These are phyloP conservation scores for Axea sp. DNA, from an alignment of 2,888 invertebrate species.

Conservation along the genomic window DNA sequence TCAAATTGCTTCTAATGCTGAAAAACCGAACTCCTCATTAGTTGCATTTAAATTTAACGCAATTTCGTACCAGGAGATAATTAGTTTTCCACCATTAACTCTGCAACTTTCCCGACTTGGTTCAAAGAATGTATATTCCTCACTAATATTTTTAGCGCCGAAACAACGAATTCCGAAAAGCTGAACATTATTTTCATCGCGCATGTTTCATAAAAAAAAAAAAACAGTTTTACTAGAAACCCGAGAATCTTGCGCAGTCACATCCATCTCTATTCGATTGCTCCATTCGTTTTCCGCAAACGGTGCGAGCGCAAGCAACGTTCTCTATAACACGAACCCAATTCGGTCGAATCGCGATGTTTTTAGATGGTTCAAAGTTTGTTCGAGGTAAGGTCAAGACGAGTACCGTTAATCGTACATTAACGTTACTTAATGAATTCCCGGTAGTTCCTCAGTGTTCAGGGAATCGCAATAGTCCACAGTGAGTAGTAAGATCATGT, in stretches of 20 bases:
- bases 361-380: slow-evolving; percentile 47
- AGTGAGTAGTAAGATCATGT: slow-evolving; percentile 54
- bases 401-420: slow-evolving; percentile 69
- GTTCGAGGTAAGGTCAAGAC: slow-evolving; percentile 35
- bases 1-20: too few species aligned
- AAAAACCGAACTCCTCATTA: too few species aligned
- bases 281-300: slow-evolving; percentile 10
- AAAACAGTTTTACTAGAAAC: slow-evolving; percentile 7
- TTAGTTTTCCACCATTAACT: too few species aligned
- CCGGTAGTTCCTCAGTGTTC: slow-evolving; percentile 56
- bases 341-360: slow-evolving; percentile 43
- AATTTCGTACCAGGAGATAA: too few species aligned
- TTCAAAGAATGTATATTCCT: too few species aligned
- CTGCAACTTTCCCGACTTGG: too few species aligned
- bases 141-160: too few species aligned
- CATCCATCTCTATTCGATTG: slow-evolving; percentile 11
- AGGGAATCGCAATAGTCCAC: slow-evolving; percentile 24
- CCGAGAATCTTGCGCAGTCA: slow-evolving; percentile 8
- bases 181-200: neutral
- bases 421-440: slow-evolving; percentile 70
- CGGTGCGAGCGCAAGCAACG: slow-evolving; percentile 13
- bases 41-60: too few species aligned
- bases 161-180: neutral
- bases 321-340: slow-evolving; percentile 34
- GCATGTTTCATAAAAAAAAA: neutral